These are phyloP conservation scores for Latrodectus geometricus DNA, from an alignment of 1,140 invertebrate species.

Conservation along the genomic window DNA sequence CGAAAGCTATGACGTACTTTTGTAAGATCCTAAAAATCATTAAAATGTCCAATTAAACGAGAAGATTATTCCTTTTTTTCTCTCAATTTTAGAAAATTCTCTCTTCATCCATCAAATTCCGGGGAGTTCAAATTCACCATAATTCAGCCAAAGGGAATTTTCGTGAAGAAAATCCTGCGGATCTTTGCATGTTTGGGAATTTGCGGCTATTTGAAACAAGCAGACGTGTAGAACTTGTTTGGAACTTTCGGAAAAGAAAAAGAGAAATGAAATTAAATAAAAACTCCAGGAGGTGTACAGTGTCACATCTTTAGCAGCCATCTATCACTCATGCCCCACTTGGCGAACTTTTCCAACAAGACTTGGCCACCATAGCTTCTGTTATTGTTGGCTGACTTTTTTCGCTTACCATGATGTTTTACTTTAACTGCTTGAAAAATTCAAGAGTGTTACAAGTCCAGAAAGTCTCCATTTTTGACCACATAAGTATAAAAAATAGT, in stretches of 20 bases:
- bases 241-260: neutral
- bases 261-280: neutral
- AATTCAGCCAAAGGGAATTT: neutral
- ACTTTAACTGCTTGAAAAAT: neutral
- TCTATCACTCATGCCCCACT: constrained; percentile 47
- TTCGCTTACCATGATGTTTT: neutral
- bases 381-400: constrained; percentile 11
- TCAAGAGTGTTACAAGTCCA: neutral
- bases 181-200: neutral
- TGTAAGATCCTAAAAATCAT: neutral
- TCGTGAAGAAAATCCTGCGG: neutral
- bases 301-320: constrained; percentile 32
- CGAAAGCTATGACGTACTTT: too few relatives aligned
- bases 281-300: constrained; percentile 17
- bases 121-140: neutral
- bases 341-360: constrained; percentile 11
- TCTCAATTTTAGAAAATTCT: neutral
- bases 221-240: neutral
- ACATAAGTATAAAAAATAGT: neutral
- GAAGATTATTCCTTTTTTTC: neutral
- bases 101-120: neutral
- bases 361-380: neutral
- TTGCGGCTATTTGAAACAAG: neutral
- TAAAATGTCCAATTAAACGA: neutral
- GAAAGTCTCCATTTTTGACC: neutral